phyloP scores from a whole-genome alignment of 2,797 vertebrate genomes.

The Tokudaia muenninki region DNA sequence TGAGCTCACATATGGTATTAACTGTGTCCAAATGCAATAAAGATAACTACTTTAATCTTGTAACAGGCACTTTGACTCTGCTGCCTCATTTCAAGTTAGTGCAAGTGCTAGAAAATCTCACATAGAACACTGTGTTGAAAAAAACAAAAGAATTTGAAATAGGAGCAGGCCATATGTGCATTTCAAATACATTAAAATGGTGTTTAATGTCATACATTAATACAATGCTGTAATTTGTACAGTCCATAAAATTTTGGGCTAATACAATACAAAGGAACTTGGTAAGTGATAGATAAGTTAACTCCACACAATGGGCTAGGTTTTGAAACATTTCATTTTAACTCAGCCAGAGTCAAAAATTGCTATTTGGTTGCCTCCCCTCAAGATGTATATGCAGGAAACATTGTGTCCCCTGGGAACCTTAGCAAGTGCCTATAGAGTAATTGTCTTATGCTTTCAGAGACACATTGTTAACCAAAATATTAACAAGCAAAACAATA shows the following conservation, averaged over 20 bases:
- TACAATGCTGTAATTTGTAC: neutral
- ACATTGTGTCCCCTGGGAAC: neutral
- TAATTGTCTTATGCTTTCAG: neutral
- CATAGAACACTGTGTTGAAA: neutral
- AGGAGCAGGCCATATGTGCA: neutral
- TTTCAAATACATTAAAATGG: constrained; percentile 27
- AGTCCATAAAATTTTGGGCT: neutral
- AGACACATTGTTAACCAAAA: neutral
- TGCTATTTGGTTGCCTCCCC: neutral
- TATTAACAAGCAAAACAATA: neutral
- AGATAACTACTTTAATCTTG: constrained; percentile 25
- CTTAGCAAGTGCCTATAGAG: neutral
- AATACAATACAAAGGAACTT: constrained; percentile 16
- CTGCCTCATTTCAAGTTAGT: constrained; percentile 50
- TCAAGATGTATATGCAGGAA: neutral
- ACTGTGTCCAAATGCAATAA: neutral
- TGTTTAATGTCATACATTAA: neutral
- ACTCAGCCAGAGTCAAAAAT: neutral
- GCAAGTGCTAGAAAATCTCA: neutral
- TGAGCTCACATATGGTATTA: neutral
- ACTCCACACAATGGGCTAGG: neutral
- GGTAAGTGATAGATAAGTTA: constrained; percentile 7
- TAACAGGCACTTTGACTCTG: neutral
- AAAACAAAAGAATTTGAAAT: neutral
- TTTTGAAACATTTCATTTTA: constrained; percentile 35